Evolutionary conservation across 2,797 vertebrate species (phyloP).

Genomic region (Acanthurus lineatus): DNA sequence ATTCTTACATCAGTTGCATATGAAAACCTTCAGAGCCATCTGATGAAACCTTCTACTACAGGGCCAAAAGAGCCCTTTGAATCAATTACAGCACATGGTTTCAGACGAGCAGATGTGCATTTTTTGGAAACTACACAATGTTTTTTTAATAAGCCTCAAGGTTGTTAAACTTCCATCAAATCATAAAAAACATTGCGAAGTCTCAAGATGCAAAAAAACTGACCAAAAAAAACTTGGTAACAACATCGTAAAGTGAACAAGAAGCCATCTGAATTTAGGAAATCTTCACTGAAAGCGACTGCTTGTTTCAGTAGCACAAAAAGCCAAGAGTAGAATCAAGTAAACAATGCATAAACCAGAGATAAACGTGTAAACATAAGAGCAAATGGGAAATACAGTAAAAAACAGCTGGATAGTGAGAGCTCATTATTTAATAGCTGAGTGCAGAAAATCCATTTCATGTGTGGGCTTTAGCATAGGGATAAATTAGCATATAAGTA

Average conservation of each 20-base stretch:
- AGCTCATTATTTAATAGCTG: slow-evolving; percentile 68
- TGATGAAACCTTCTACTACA: slow-evolving; percentile 18
- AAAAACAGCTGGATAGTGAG: slow-evolving; percentile 55
- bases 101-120: slow-evolving; percentile 16
- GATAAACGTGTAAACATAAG: slow-evolving; percentile 16
- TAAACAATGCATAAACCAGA: slow-evolving; percentile 33
- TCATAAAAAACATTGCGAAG: slow-evolving; percentile 5
- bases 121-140: background rate
- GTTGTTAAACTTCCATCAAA: slow-evolving; percentile 4
- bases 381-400: slow-evolving; percentile 29
- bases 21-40: background rate
- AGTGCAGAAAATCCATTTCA: slow-evolving; percentile 68
- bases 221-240: background rate
- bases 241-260: background rate
- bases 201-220: background rate
- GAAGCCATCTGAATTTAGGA: background rate
- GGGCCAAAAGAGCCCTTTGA: slow-evolving; percentile 7
- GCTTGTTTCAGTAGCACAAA: slow-evolving; percentile 20
- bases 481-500: slow-evolving; percentile 71
- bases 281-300: background rate
- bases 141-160: slow-evolving; percentile 8
- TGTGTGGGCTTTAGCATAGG: slow-evolving; percentile 59
- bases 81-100: slow-evolving; percentile 29
- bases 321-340: slow-evolving; percentile 19
- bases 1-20: background rate